A percentile compares a stretch with the other conserved stretches of the same genome.
phyloP scores from a whole-genome alignment of 1,140 invertebrate genomes.

The Cheumatopsyche charites region DNA sequence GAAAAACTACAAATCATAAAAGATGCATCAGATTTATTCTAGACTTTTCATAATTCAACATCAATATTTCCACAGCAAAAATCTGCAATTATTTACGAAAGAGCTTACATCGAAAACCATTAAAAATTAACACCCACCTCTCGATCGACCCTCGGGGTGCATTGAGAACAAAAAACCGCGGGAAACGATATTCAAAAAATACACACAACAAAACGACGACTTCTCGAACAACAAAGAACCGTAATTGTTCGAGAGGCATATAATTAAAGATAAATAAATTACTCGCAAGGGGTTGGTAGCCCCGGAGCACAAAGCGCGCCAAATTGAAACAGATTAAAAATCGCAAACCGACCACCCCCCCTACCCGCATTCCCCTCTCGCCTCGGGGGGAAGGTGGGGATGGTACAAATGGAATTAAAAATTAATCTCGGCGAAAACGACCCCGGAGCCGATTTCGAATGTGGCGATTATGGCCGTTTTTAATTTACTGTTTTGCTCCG shows the following conservation, averaged over 20 bases:
- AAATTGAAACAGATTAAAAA: conserved; percentile 48
- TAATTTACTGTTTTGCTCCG: conserved; percentile 18
- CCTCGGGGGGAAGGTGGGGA: conserved; percentile 5
- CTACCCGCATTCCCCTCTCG: not conserved
- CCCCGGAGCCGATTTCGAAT: not conserved
- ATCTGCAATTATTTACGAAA: not conserved
- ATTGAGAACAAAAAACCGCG: not conserved
- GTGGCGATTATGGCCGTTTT: conserved; percentile 23
- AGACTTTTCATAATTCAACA: not conserved
- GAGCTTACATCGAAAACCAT: conserved; percentile 3
- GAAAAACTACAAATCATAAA: no score
- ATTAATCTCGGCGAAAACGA: conserved; percentile 36
- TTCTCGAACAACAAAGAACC: conserved; percentile 44
- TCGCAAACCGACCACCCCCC: conserved; percentile 25
- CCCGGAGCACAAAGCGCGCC: conserved; percentile 36
- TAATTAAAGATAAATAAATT: conserved; percentile 48
- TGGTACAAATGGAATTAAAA: conserved; percentile 37
- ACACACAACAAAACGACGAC: conserved; percentile 4
- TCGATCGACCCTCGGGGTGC: not conserved
- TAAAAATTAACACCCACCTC: conserved; percentile 16
- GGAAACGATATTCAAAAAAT: conserved; percentile 16
- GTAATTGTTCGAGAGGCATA: conserved; percentile 46
- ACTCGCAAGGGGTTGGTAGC: conserved; percentile 30
- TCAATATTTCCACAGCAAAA: conserved; percentile 15
- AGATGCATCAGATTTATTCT: no score